These are phyloP conservation scores for Hyperopisus bebe DNA, from an alignment of 2,113 vertebrate species.

Conservation along the genomic window DNA sequence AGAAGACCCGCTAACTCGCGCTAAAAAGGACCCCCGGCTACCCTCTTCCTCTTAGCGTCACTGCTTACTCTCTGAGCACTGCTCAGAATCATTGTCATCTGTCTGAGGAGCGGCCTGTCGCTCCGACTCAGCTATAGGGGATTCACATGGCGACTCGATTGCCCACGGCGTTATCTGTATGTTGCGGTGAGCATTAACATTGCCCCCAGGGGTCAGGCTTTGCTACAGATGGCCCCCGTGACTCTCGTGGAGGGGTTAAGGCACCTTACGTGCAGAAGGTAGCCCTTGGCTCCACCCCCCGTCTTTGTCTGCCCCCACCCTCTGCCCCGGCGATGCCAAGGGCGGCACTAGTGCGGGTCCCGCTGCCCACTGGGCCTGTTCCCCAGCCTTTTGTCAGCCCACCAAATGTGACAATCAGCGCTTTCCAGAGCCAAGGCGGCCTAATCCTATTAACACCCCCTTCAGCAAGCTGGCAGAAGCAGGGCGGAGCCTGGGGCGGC, in stretches of 20 bases:
- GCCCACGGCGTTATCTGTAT: slow-evolving; percentile 26
- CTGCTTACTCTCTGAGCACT: background rate
- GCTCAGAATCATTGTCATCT: slow-evolving; percentile 19
- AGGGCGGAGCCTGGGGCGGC: slow-evolving; percentile 50
- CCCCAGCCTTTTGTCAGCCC: slow-evolving; percentile 55
- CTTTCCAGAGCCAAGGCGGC: slow-evolving; percentile 61
- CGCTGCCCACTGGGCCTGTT: slow-evolving; percentile 38
- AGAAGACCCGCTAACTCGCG: background rate
- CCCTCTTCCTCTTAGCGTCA: background rate
- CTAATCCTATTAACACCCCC: slow-evolving; percentile 75
- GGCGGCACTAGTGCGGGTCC: slow-evolving; percentile 36
- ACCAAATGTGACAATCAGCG: slow-evolving; percentile 62
- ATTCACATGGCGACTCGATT: slow-evolving; percentile 28
- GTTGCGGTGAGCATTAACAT: slow-evolving; percentile 16
- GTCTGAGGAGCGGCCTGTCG: slow-evolving; percentile 6
- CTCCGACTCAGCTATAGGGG: slow-evolving; percentile 20
- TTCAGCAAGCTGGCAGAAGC: slow-evolving; percentile 58
- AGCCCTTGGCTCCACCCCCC: background rate
- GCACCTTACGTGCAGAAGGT: background rate
- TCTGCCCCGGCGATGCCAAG: slow-evolving; percentile 30
- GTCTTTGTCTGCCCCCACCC: background rate
- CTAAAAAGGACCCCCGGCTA: background rate
- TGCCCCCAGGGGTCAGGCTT: slow-evolving; percentile 13
- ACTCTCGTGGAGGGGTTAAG: background rate
- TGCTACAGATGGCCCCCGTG: slow-evolving; percentile 19